Evolutionary conservation across 1,140 invertebrate species (phyloP), one percentile per base, ranked within the genome.

Genomic region (Brachionus rubens): DNA sequence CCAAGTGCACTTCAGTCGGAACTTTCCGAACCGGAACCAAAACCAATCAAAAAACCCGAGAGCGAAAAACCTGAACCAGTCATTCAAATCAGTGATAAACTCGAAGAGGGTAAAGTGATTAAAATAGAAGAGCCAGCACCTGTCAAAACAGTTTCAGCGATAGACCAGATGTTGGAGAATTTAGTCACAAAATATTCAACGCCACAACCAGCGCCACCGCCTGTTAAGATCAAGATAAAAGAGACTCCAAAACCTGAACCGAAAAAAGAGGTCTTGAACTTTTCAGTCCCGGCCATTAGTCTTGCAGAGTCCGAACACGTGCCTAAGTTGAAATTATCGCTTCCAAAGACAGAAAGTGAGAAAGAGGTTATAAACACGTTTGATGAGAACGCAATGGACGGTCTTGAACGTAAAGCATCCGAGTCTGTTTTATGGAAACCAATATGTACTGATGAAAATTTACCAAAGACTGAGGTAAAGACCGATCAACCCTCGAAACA

Each of bases 391-490:
- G 68, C 46, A 10, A 72, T 14, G 21, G 46, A 48, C 24, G 46
- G 46, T 33, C 16, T 70, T 21, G 33, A 70, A 21, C n/a, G n/a
- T n/a, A 50, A 46, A 70, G 26, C 62, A 7, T 1, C 30, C 28
- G 68, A 72, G 16, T 41, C 68, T 10, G 28, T 72, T 21, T 1
- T 72, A 12, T 72, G 68, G 68, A 54, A 72, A 26, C 68, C 68
- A 6, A 50, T 54, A 14, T 72, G 46, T 19, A 72, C 28, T 24
- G 24, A 50, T 50, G 68, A 72, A 10, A 33, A 72, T 40, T 19
- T 41, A 41, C 16, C 6, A 70, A 26, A 70, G 3, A 19, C 28
- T 21, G 36, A 50, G 21, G 33, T 19, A 36, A 36, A 19, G 48
- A 50, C n/a, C 24, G 48, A 26, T 12, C 3, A 12, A 50, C 7